phyloP scores from a whole-genome alignment of 30 jellyfish, hydroid and myxozoan species.

The Hydractinia echinata region DNA sequence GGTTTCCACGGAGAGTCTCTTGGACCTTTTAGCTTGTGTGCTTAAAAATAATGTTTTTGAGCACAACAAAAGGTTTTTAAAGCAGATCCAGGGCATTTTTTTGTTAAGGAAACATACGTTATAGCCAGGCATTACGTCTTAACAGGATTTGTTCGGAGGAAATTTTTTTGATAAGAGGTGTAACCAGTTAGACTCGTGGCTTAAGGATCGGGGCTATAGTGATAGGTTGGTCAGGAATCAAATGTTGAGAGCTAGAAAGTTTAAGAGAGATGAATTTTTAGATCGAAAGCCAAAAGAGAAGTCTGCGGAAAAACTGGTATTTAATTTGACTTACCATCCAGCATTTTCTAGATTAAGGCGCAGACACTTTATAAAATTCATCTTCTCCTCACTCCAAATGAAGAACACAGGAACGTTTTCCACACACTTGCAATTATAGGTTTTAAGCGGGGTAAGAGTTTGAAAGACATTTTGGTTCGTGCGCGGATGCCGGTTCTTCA shows the following conservation, averaged over 20 bases:
- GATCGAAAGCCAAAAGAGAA: neutral
- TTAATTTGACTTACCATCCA: neutral
- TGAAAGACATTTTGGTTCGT: slow-evolving; percentile 5
- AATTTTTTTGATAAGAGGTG: too few species aligned
- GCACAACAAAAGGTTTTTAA: slow-evolving; percentile 5
- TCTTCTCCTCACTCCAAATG: neutral
- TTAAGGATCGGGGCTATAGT: too few species aligned
- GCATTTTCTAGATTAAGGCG: neutral
- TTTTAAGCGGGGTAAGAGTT: neutral
- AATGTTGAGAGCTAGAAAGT: too few species aligned
- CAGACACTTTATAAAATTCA: neutral
- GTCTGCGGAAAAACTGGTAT: neutral
- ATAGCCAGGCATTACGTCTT: neutral
- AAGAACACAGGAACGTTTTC: neutral
- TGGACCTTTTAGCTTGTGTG: neutral
- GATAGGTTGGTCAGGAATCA: too few species aligned
- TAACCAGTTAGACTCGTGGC: too few species aligned
- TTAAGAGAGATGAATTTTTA: too few species aligned
- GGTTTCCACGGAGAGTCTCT: neutral
- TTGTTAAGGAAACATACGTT: neutral
- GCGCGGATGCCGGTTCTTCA: neutral
- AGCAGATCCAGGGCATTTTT: neutral
- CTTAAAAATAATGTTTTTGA: slow-evolving; percentile 1
- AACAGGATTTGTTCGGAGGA: neutral
- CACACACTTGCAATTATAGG: neutral